Percentiles rank a stretch among this genome's conserved stretches.
Conservation (phyloP, 2,797 vertebrate species). For the Phoebastria nigripes region DNA sequence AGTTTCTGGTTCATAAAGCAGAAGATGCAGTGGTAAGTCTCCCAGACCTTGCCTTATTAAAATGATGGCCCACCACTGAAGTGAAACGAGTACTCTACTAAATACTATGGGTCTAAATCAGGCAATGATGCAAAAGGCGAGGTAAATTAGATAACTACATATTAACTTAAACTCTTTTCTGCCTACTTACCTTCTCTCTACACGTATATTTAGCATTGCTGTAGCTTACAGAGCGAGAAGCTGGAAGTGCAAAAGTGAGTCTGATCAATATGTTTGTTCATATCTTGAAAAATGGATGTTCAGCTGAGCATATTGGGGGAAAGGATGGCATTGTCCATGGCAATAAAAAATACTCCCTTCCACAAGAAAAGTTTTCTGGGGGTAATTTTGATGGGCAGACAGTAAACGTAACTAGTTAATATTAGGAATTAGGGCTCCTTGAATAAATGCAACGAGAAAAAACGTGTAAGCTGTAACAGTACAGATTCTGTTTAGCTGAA, state of each 20-base stretch:
- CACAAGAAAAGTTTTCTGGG: background rate
- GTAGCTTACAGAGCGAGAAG: background rate
- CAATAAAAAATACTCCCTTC: background rate
- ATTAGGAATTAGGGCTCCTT: background rate
- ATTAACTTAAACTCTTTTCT: constrained; percentile 55
- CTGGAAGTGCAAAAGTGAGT: background rate
- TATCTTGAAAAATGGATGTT: background rate
- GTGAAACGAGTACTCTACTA: constrained; percentile 3
- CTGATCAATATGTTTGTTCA: background rate
- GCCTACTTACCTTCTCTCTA: constrained; percentile 42
- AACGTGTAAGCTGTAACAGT: background rate
- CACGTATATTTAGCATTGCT: background rate
- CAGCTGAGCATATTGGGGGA: background rate
- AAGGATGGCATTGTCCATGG: background rate
- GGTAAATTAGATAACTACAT: constrained; percentile 52
- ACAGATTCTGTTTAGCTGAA: background rate
- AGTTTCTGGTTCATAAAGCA: constrained; percentile 49
- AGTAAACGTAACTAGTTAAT: background rate
- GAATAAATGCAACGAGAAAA: background rate
- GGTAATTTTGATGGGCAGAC: background rate
- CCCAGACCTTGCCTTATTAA: constrained; percentile 9
- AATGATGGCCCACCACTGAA: constrained; percentile 27
- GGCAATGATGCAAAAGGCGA: constrained; percentile 54
- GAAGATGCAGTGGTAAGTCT: background rate
- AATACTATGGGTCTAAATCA: constrained; percentile 29